Base-by-base conservation (phyloP, 2,797 vertebrate genomes). In the Pseudomugil tenellus region DNA sequence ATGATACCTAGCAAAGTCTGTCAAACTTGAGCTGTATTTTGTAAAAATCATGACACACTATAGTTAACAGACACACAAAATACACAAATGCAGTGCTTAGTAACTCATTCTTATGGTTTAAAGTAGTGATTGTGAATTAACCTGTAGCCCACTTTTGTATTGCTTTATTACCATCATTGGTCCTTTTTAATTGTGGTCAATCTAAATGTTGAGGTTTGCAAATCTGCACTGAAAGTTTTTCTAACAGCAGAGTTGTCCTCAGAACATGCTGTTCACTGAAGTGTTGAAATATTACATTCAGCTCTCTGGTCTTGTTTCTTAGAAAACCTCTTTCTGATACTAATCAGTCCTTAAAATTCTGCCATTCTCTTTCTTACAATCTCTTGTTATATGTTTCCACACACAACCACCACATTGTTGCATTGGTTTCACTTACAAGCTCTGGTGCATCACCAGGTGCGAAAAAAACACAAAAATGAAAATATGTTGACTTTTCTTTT, bases 341-440 rank as follows among this genome's bases (percentile, higher is more conserved):
- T 62, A 65, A 70, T 77, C 84, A 89, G 84, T 87, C 86, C 86
- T 91, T 88, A 48, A 74, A 63, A 52, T 62, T 39, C 61, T 60
- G 76, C 67, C 14, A 5, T 49, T 70, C 61, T 29, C 3, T 32
- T 70, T 31, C 25, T 69, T 12, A 61, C 35, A n/a, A 25, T 61
- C 25, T 19, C 74, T 55, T 62, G 16, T n/a, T 62, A 14, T 64
- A 32, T 29, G 49, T 66, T 64, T 63, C 55, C 43, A 46, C 21
- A 79, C 49, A 80, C 58, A 78, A 62, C 65, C 71, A 67, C 56
- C 26, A 31, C 80, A 79, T 87, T 72, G 74, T 87, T 78, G 78
- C 31, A 65, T 81, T 12, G 14, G n/a, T 77, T 72, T 52, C 13
- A 39, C 26, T 32, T 26, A 63, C 41, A 76, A 66, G 60, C 68